These are phyloP conservation scores for Hemicrepidius hirtus DNA, from an alignment of 2,888 invertebrate species.

Conservation along the genomic window DNA sequence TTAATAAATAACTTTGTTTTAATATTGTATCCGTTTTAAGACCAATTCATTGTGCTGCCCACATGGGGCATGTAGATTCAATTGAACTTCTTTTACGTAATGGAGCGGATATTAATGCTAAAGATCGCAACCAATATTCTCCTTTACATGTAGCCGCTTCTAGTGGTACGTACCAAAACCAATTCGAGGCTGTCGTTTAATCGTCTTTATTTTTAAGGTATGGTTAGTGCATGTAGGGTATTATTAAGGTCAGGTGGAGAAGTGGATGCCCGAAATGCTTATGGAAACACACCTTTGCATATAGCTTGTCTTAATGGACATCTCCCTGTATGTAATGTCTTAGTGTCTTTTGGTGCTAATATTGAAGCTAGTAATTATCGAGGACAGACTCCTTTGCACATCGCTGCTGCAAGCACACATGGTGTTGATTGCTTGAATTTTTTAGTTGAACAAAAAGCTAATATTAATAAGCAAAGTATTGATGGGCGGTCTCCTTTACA, in stretches of 20 bases:
- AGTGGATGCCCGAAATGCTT: slow-evolving; percentile 75
- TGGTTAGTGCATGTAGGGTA: slow-evolving; percentile 63
- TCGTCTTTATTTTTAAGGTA: slow-evolving; percentile 55
- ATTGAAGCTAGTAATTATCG: slow-evolving; percentile 74
- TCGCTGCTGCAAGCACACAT: slow-evolving; percentile 77
- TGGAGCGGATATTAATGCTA: slow-evolving; percentile 73
- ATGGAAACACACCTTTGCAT: slow-evolving; percentile 77
- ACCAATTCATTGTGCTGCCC: slow-evolving; percentile 79
- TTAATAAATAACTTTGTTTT: too few species aligned
- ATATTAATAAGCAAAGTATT: slow-evolving; percentile 75
- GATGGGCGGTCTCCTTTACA: slow-evolving; percentile 79
- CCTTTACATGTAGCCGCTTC: slow-evolving; percentile 79
- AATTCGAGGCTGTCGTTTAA: background rate
- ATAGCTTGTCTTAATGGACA: slow-evolving; percentile 79
- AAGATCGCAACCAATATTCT: slow-evolving; percentile 74
- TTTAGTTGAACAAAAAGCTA: slow-evolving; percentile 74
- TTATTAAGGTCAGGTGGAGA: slow-evolving; percentile 75
- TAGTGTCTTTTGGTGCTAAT: slow-evolving; percentile 73
- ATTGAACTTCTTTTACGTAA: slow-evolving; percentile 70
- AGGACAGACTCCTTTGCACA: slow-evolving; percentile 77
- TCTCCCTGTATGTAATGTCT: slow-evolving; percentile 73
- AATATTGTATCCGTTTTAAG: too few species aligned
- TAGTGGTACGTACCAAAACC: slow-evolving; percentile 70
- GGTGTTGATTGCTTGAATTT: slow-evolving; percentile 77
- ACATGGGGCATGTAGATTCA: slow-evolving; percentile 74